Percentiles rank a stretch among this genome's conserved stretches.
Conservation (phyloP, 2,888 invertebrate genomes). For the Nasonia oneida region DNA sequence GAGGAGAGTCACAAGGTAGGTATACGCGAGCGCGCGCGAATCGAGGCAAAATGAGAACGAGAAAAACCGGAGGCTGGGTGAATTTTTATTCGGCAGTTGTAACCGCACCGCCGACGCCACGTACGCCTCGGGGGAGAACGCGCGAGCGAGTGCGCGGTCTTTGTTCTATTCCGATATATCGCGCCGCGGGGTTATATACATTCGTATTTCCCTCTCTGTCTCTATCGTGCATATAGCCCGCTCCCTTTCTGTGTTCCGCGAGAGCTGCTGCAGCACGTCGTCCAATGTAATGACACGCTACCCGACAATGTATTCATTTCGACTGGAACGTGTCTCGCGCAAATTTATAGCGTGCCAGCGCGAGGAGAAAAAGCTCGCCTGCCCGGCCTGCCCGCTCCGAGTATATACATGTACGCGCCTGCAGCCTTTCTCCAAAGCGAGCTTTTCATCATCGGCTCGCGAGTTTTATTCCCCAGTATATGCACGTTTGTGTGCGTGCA, state of each 20-base stretch:
- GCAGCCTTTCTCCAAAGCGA: constrained; percentile 30
- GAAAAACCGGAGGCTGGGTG: constrained; percentile 67
- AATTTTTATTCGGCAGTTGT: constrained; percentile 75
- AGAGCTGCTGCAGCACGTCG: constrained; percentile 37
- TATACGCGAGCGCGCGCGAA: constrained; percentile 51
- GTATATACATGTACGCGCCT: background rate
- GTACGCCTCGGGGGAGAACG: constrained; percentile 61
- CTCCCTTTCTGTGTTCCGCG: background rate
- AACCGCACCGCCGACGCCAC: constrained; percentile 66
- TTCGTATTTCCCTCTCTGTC: constrained; percentile 20
- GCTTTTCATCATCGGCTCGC: constrained; percentile 50
- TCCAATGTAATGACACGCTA: constrained; percentile 59
- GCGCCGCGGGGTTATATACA: constrained; percentile 39
- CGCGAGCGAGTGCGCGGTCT: constrained; percentile 41
- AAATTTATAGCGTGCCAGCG: constrained; percentile 56
- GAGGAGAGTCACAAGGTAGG: constrained; percentile 65
- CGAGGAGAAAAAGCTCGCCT: constrained; percentile 24
- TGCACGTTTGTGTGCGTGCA: background rate
- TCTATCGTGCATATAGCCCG: constrained; percentile 35
- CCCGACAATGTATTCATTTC: constrained; percentile 61
- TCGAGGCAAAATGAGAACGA: constrained; percentile 67
- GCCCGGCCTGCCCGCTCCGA: background rate
- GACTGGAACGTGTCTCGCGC: constrained; percentile 57
- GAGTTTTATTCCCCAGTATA: background rate
- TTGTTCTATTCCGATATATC: constrained; percentile 62